Conservation (phyloP, 2,113 vertebrate species). For the Crotalus viridis region DNA sequence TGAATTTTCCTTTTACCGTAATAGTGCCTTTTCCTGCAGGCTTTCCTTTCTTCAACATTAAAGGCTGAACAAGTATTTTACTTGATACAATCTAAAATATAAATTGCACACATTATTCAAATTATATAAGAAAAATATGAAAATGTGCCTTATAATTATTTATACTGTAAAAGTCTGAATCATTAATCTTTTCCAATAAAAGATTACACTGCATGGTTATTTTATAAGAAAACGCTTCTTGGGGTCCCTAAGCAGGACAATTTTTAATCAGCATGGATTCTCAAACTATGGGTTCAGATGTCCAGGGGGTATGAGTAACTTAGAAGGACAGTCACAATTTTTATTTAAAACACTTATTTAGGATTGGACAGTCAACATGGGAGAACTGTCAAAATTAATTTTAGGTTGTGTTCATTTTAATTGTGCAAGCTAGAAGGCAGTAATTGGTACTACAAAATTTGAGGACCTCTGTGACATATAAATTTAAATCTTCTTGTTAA, state of each 20-base stretch:
- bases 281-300: not conserved
- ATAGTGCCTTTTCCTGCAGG: slow-evolving; percentile 88
- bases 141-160: not conserved
- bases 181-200: not conserved
- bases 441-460: too few species aligned
- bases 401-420: too few species aligned
- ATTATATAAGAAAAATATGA: not conserved
- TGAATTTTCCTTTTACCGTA: slow-evolving; percentile 63
- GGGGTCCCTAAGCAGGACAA: not conserved
- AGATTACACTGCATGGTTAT: not conserved
- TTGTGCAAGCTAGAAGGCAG: too few species aligned
- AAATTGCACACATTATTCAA: slow-evolving; percentile 9
- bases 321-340: not conserved
- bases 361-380: too few species aligned
- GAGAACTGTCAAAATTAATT: too few species aligned
- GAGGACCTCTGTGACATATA: too few species aligned
- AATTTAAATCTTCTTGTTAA: too few species aligned
- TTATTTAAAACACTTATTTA: too few species aligned
- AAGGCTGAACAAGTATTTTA: slow-evolving; percentile 75
- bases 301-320: not conserved
- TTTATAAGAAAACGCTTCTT: not conserved
- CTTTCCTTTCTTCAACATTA: slow-evolving; percentile 87
- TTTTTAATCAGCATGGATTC: not conserved
- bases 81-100: slow-evolving; percentile 84
- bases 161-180: not conserved